These are phyloP conservation scores for Dendroctonus valens DNA, from an alignment of 1,140 invertebrate species.

Conservation along the genomic window DNA sequence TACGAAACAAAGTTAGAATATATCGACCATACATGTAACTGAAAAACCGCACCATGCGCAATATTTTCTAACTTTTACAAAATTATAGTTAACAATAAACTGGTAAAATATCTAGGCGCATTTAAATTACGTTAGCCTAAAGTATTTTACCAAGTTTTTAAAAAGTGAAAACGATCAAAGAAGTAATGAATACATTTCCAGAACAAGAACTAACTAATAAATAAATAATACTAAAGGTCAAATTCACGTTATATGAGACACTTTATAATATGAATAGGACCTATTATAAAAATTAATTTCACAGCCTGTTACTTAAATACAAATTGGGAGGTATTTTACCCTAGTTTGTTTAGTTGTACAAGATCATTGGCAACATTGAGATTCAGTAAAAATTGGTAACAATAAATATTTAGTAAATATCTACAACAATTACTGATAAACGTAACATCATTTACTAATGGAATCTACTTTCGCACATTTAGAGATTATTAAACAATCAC, in stretches of 20 bases:
- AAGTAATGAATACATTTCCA: constrained; percentile 19
- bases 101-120: background rate
- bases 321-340: constrained; percentile 18
- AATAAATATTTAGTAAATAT: constrained; percentile 10
- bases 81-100: background rate
- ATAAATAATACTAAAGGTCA: constrained; percentile 27
- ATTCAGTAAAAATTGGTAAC: constrained; percentile 18
- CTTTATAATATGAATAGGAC: constrained; percentile 20
- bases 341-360: constrained; percentile 27
- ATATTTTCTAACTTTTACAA: constrained; percentile 1
- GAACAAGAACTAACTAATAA: constrained; percentile 22
- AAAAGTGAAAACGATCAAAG: constrained; percentile 5
- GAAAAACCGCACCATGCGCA: background rate
- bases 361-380: constrained; percentile 16
- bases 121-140: background rate
- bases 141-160: background rate
- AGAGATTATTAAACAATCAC: no score
- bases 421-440: constrained; percentile 9
- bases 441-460: no score
- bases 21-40: no score
- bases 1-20: no score
- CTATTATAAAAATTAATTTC: constrained; percentile 33
- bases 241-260: constrained; percentile 25
- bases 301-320: constrained; percentile 37
- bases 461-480: no score